Base-by-base conservation (phyloP, 2,113 vertebrate species). In the Circaetus cinerascens region DNA sequence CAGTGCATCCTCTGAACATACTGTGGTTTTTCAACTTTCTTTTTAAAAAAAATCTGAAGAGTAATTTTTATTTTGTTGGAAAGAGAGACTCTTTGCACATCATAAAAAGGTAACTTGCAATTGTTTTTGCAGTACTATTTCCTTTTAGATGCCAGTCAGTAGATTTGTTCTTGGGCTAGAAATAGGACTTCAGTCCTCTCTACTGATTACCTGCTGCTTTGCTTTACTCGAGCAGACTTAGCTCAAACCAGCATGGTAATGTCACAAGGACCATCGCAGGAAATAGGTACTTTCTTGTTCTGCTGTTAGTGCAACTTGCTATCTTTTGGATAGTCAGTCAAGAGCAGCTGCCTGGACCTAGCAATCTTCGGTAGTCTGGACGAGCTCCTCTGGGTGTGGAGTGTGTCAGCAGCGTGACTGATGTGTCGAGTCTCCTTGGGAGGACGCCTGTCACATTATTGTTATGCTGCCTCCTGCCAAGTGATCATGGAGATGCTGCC, bases 391-490 rank as follows among this genome's bases (percentile, higher is more conserved):
- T 5, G 77, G 80, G 64, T 75, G 88, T 66, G 63, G 77, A 90
- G 92, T 1, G 71, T 94, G 96, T 95, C 96, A 95, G 90, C 78
- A 80, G 88, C 14, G 1, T 97, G 97, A 98, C 93, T 93, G 98
- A 98, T 98, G 67, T 26, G 94, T 93, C 95, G 93, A 91, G 96
- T 88, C 85, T 88, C 90, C 90, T 53, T 25, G 77, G 72, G 95
- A 94, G 64, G 63, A 73, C 32, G 94, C 75, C 96, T 77, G 93
- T 96, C 98, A 97, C 89, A 96, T 94, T 95, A 95, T 91, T 95
- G 94, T 96, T 81, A 95, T 97, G 97, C 81, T 76, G 94, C 97
- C 98, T 97, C 97, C 98, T 94, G 93, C 97, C 94, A 89, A 93
- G 95, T 18, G 86, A 43, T 97, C 26, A 0, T 50, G 77, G 96